phyloP scores from a whole-genome alignment of 2,797 vertebrate genomes.

The Ataeniobius toweri region DNA sequence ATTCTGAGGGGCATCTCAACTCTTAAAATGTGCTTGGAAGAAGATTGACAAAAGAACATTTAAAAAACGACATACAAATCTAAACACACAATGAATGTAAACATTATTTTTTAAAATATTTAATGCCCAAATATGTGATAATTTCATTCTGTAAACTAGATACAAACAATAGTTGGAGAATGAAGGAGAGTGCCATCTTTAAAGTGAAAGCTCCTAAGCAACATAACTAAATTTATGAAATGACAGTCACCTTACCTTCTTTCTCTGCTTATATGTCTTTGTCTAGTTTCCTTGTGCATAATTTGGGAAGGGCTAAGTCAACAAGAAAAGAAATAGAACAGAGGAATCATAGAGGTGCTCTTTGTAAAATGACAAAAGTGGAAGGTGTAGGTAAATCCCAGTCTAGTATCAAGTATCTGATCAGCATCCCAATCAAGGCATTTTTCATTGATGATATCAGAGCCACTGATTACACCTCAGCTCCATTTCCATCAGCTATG shows the following conservation, averaged over 20 bases:
- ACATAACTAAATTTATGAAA: not conserved
- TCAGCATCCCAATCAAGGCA: conserved; percentile 3
- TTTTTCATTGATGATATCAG: conserved; percentile 3
- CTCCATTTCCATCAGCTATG: not conserved
- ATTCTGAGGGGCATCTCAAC: no score
- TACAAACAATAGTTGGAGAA: not conserved
- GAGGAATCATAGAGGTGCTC: not conserved
- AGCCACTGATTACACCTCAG: conserved; percentile 3
- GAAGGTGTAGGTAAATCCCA: not conserved
- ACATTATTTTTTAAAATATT: no score
- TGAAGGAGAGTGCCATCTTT: not conserved
- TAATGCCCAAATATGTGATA: no score
- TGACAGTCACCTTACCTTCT: not conserved
- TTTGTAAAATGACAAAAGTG: conserved; percentile 1
- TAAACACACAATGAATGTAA: no score
- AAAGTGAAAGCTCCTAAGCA: not conserved
- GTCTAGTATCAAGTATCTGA: conserved; percentile 4
- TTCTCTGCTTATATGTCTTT: not conserved
- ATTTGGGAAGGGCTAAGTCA: not conserved
- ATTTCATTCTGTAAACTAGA: not conserved
- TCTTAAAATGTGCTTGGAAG: no score
- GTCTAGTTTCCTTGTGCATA: not conserved
- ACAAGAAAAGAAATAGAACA: not conserved
- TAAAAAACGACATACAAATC: no score
- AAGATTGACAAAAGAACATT: no score